A percentile compares a stretch with the other conserved stretches of the same genome.
Evolutionary conservation across 1,140 invertebrate species (phyloP).

Genomic region (Drosophila simulans): DNA sequence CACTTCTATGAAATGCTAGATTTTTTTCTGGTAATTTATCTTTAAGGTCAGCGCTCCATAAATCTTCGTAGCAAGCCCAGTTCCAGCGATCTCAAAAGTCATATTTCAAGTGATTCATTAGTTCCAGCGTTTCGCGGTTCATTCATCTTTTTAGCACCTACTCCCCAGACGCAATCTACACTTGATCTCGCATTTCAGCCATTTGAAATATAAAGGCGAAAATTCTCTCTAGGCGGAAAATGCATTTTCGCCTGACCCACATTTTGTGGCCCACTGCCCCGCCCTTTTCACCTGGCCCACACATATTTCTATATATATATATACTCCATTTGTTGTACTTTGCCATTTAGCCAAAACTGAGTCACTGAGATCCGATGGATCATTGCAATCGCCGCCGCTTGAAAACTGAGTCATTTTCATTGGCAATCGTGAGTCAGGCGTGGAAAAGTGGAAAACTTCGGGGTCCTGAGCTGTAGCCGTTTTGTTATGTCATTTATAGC

Average conservation of each 20-base stretch:
- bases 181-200: slow-evolving; percentile 28
- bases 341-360: slow-evolving; percentile 30
- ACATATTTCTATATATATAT: background rate
- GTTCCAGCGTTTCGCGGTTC: slow-evolving; percentile 6
- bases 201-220: background rate
- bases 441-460: slow-evolving; percentile 21
- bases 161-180: slow-evolving; percentile 9
- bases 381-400: background rate
- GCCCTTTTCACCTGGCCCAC: slow-evolving; percentile 24
- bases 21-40: background rate
- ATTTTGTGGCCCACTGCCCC: slow-evolving; percentile 26
- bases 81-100: background rate
- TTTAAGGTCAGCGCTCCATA: slow-evolving; percentile 13
- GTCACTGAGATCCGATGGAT: slow-evolving; percentile 33
- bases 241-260: slow-evolving; percentile 64
- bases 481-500: slow-evolving; percentile 67
- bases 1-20: background rate
- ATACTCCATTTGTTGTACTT: background rate
- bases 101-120: slow-evolving; percentile 7
- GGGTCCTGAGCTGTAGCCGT: slow-evolving; percentile 30
- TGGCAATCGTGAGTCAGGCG: slow-evolving; percentile 25
- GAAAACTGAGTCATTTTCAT: slow-evolving; percentile 35
- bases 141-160: slow-evolving; percentile 22
- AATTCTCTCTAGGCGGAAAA: slow-evolving; percentile 42
- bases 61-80: background rate